A percentile compares a stretch with the other conserved stretches of the same genome.
Evolutionary conservation across 1,140 invertebrate species (phyloP).

Genomic region (Bombus sibiricus): DNA sequence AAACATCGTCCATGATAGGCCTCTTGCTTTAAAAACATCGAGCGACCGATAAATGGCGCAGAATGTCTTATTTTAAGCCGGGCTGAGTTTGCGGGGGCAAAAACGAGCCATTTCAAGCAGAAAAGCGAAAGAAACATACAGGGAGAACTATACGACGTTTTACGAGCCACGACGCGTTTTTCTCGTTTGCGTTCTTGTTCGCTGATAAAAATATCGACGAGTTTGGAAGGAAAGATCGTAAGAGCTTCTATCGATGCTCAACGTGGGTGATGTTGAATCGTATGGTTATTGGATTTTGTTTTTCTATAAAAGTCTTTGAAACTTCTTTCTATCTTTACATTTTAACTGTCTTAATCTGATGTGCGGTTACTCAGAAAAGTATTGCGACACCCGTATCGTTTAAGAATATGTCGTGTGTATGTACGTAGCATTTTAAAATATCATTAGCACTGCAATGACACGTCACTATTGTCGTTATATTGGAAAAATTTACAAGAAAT

Average conservation of each 20-base stretch:
- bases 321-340: too few species aligned
- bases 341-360: too few species aligned
- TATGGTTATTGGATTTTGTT: neutral
- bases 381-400: too few species aligned
- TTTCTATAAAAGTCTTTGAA: too few species aligned
- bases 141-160: neutral
- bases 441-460: too few species aligned
- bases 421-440: too few species aligned
- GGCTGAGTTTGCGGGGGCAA: conserved; percentile 1
- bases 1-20: neutral
- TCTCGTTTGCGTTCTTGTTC: neutral
- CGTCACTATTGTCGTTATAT: too few species aligned
- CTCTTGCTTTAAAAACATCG: neutral
- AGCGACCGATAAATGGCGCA: conserved; percentile 32
- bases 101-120: neutral
- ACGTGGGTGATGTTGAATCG: neutral
- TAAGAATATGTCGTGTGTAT: too few species aligned
- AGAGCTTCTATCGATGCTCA: neutral
- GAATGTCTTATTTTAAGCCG: conserved; percentile 46
- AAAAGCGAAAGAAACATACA: neutral
- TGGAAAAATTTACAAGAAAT: too few species aligned
- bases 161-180: neutral
- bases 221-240: neutral
- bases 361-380: too few species aligned
- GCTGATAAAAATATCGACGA: neutral